phyloP scores from a whole-genome alignment of 2,113 vertebrate species.

The Hippopotamus amphibius region DNA sequence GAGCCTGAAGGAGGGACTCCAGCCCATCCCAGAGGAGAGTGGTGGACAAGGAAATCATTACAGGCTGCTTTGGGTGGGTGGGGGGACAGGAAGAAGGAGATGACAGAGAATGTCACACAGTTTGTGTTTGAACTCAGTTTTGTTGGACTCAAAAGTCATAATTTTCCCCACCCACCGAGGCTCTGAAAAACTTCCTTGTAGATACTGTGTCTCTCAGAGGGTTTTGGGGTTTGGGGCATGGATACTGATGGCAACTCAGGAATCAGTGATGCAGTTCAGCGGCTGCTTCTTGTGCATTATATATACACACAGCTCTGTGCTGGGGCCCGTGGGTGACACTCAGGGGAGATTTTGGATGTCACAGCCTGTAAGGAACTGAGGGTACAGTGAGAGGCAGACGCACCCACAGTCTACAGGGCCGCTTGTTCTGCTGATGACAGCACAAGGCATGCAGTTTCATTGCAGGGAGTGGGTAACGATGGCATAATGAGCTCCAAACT shows the following conservation, averaged over 20 bases:
- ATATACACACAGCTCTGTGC: not conserved
- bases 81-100: not conserved
- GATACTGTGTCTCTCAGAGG: not conserved
- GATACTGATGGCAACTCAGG: fast-evolving
- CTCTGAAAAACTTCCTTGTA: not conserved
- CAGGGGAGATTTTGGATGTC: not conserved
- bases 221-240: not conserved
- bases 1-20: too few species aligned
- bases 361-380: fast-evolving
- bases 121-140: not conserved
- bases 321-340: too few species aligned
- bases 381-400: not conserved
- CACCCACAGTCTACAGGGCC: fast-evolving
- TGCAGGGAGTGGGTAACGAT: fast-evolving
- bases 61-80: not conserved
- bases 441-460: fast-evolving
- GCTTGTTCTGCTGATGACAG: fast-evolving
- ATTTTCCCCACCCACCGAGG: not conserved
- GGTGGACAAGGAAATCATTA: too few species aligned
- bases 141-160: not conserved
- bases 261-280: not conserved
- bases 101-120: not conserved
- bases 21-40: too few species aligned
- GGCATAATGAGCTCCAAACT: not conserved
- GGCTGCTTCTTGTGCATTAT: not conserved